Base-by-base conservation (phyloP, 2,888 invertebrate genomes). In the Diploptera punctata region DNA sequence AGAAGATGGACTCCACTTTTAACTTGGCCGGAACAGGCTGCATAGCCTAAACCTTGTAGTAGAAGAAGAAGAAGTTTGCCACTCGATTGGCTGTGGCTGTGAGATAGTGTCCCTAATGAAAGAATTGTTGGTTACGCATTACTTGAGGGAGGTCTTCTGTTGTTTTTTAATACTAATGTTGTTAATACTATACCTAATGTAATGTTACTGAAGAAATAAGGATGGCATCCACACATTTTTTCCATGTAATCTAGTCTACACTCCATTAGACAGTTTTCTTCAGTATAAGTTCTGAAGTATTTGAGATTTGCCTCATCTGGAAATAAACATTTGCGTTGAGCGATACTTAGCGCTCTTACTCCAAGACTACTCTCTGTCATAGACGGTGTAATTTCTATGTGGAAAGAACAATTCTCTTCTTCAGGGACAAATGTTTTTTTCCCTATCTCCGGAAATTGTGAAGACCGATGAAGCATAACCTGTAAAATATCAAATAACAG, bases 191-290 rank as follows among this genome's bases (percentile, higher is more conserved):
- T n/a, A n/a, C n/a, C n/a, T n/a, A n/a, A n/a, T n/a, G n/a, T n/a
- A n/a, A n/a, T n/a, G n/a, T n/a, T n/a, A n/a, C n/a, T 77, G 74
- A 78, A 79, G 54, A 77, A 78, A 60, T 79, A 79, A 1, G 79
- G 79, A 18, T 76, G 69, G 68, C 79, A 79, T 3, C 74, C 73
- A 26, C 79, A 79, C 62, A 75, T 73, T 62, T 76, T 16, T n/a
- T 76, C 44, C 60, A 79, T 70, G 73, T 77, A 77, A 19, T 76
- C 62, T 52, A 79, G 75, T 31, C 79, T 72, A 67, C 79, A 79
- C 68, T 78, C 78, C 26, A 78, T 75, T 3, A 78, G 75, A 62
- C 79, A 79, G 18, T 75, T 76, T 61, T 74, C 75, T 68, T 77
- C 76, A 0, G 79, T 77, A 67, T 78, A 79, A 3, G 76, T 73